Base-by-base conservation (phyloP, 2,888 invertebrate genomes). In the Tineola bisselliella region DNA sequence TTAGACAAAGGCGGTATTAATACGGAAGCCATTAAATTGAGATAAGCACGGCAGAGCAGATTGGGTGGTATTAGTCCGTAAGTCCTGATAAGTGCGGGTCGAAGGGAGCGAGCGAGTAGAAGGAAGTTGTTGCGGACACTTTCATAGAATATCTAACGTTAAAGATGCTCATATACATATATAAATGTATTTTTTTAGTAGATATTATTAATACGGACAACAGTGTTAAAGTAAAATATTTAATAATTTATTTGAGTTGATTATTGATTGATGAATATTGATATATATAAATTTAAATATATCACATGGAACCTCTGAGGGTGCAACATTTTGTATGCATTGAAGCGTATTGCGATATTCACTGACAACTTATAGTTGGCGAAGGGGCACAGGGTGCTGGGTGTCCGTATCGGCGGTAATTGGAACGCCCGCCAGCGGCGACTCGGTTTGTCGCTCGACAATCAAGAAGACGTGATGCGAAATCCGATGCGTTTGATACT, bases 1-100 rank as follows among this genome's bases (percentile, higher is more conserved):
- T 83, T 84, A 84, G 83, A 84, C 84, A 84, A 86, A 84, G 77
- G 75, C 83, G 78, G 86, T 77, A 84, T 83, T 84, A 84, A 84
- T 84, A 81, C 82, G 81, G 81, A 82, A 82, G 77, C 84, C 84
- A 87, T 86, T 86, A 86, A 84, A 84, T 84, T 81, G 83, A 84
- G 84, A 87, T 87, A 86, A 86, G 84, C 81, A 61, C 61, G 75
- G 71, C 68, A 70, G 74, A 77, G 82, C 82, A 84, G 83, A 84
- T 84, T 84, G 84, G 84, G 82, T 78, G 80, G 84, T 82, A 82
- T 86, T 84, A 86, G 79, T 73, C 73, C 74, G 72, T 77, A 81
- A 84, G 83, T 77, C 83, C 78, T 81, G 84, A 84, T 84, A 86
- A 84, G 77, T 82, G 77, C 74, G 79, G 76, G 75, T 70, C 70